phyloP scores from a whole-genome alignment of 2,888 invertebrate genomes.

The Cetonia aurata region DNA sequence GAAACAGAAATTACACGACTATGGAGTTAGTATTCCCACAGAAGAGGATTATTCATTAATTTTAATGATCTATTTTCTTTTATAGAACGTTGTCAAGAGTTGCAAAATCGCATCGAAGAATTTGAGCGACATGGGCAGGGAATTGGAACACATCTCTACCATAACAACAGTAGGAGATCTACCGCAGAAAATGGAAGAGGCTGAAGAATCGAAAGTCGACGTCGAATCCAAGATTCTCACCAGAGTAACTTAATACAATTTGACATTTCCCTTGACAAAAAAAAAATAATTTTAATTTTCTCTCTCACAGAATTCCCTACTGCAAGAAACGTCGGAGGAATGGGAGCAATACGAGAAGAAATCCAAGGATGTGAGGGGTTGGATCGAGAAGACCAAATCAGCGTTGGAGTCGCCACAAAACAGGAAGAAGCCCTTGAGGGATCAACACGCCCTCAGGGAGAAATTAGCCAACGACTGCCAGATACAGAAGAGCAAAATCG shows the following conservation, averaged over 20 bases:
- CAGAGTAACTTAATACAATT: constrained; percentile 72
- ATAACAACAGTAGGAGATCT: constrained; percentile 88
- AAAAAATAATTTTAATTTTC: constrained; percentile 32
- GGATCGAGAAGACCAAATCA: constrained; percentile 89
- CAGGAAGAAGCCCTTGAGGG: constrained; percentile 88
- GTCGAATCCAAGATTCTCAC: constrained; percentile 88
- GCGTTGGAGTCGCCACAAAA: constrained; percentile 84
- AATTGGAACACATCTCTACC: constrained; percentile 86
- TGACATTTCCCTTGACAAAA: neutral
- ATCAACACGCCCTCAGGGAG: constrained; percentile 87
- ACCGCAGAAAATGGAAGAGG: constrained; percentile 86
- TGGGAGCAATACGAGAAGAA: constrained; percentile 97
- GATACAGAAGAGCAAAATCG: constrained; percentile 90
- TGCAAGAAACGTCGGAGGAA: constrained; percentile 93
- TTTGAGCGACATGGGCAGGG: constrained; percentile 91
- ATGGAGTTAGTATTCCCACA: constrained; percentile 73
- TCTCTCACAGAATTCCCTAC: constrained; percentile 80
- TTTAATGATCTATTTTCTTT: no score
- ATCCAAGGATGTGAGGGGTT: constrained; percentile 87
- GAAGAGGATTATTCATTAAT: neutral
- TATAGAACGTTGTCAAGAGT: constrained; percentile 86
- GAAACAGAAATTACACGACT: constrained; percentile 87
- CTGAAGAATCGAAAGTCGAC: constrained; percentile 87
- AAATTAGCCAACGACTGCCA: constrained; percentile 89
- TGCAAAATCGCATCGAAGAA: constrained; percentile 90